A percentile compares a stretch with the other conserved stretches of the same genome.
phyloP scores from a whole-genome alignment of 2,888 invertebrate genomes.

The Tribolium freemani region DNA sequence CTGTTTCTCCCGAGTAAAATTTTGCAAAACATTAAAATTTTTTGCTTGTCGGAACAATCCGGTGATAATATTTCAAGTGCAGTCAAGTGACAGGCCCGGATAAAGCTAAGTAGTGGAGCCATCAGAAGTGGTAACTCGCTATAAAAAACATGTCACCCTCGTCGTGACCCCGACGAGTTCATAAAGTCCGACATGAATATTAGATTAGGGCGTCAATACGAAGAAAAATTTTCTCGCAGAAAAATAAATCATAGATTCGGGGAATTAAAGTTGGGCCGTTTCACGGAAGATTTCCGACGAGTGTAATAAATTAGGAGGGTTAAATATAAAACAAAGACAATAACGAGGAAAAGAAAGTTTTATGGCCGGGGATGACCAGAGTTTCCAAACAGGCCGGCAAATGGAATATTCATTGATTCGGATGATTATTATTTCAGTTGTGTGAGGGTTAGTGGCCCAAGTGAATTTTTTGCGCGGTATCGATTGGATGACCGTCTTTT shows the following conservation, averaged over 20 bases:
- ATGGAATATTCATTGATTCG: conserved; percentile 20
- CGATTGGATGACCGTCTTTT: not conserved
- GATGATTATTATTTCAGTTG: conserved; percentile 18
- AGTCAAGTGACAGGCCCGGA: conserved; percentile 50
- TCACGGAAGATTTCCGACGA: conserved; percentile 40
- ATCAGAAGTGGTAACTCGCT: conserved; percentile 54
- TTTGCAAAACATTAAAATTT: conserved; percentile 8
- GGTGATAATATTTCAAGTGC: conserved; percentile 50
- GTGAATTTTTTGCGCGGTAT: not conserved
- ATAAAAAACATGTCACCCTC: conserved; percentile 57
- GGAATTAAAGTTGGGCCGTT: conserved; percentile 30
- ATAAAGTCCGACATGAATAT: conserved; percentile 60
- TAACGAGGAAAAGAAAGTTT: conserved; percentile 50
- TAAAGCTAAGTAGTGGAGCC: conserved; percentile 55
- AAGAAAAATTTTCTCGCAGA: conserved; percentile 27
- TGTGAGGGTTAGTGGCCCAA: not conserved
- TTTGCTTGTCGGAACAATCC: conserved; percentile 30
- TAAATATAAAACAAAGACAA: conserved; percentile 45
- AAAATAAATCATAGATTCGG: conserved; percentile 32
- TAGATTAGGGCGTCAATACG: conserved; percentile 57
- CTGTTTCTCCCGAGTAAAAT: conserved; percentile 27
- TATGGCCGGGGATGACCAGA: conserved; percentile 49
- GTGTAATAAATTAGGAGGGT: conserved; percentile 41
- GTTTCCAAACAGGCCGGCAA: conserved; percentile 27
- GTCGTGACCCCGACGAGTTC: conserved; percentile 54